Conservation (phyloP, 2,113 vertebrate genomes). For the Oryzias celebensis region DNA sequence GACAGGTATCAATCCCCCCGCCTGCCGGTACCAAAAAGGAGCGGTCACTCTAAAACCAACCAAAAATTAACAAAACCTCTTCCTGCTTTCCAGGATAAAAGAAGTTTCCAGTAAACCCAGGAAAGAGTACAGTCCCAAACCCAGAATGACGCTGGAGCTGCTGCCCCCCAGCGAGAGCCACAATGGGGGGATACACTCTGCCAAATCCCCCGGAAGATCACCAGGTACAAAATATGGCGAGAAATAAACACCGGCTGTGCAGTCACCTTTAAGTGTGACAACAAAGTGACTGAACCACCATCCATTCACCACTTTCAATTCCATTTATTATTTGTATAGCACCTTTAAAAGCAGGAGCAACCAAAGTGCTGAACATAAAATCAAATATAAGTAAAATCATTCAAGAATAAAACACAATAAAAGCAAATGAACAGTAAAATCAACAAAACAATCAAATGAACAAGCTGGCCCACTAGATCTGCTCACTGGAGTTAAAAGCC, state of each 20-base stretch:
- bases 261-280: neutral
- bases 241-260: neutral
- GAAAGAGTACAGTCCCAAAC: slow-evolving; percentile 90
- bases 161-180: slow-evolving; percentile 84
- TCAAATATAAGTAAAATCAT: no score
- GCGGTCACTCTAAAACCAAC: neutral
- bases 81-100: slow-evolving; percentile 83
- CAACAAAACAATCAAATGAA: no score
- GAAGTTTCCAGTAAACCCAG: slow-evolving; percentile 88
- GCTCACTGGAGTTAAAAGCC: no score
- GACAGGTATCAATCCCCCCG: slow-evolving; percentile 77
- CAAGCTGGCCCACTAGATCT: no score
- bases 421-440: no score
- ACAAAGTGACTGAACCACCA: no score
- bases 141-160: slow-evolving; percentile 89
- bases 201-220: slow-evolving; percentile 84
- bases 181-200: slow-evolving; percentile 89
- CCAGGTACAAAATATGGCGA: slow-evolving; percentile 57
- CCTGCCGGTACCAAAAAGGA: neutral
- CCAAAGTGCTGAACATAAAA: no score
- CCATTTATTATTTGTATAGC: no score
- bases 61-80: neutral
- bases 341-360: no score
- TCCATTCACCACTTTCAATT: no score
- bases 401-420: no score